Percentiles rank a stretch among this genome's conserved stretches.
Conservation (phyloP, 2,113 vertebrate species). For the Illadopsis cleaveri region DNA sequence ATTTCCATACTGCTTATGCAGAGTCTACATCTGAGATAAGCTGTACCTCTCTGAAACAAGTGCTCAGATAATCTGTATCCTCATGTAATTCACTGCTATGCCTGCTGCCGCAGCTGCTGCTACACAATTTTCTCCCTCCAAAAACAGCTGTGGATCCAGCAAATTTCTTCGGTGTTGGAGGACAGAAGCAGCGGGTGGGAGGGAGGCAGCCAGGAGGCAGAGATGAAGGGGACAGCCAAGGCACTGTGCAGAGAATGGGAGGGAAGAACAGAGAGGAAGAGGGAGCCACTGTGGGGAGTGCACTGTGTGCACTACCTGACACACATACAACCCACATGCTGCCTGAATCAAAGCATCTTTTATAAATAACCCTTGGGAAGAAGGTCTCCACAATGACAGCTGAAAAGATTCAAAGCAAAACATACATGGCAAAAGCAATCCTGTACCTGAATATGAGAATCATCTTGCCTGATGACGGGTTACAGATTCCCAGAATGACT, state of each 20-base stretch:
- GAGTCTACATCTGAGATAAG: not conserved
- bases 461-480: not conserved
- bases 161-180: not conserved
- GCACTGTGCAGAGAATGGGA: not conserved
- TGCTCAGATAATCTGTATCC: not conserved
- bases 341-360: slow-evolving; percentile 37
- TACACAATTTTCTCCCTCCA: not conserved
- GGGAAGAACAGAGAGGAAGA: not conserved
- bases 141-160: not conserved
- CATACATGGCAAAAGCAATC: not conserved
- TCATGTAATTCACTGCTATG: not conserved
- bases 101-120: not conserved
- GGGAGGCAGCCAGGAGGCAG: not conserved
- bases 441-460: not conserved
- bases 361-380: slow-evolving; percentile 28
- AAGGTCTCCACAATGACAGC: not conserved
- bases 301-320: not conserved
- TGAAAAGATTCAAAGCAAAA: slow-evolving; percentile 5
- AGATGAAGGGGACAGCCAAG: not conserved
- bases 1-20: not conserved
- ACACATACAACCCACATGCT: not conserved
- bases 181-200: not conserved
- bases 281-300: not conserved
- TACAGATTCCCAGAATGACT: not conserved
- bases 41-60: not conserved